Conservation (phyloP, 2,888 invertebrate species). For the Lithophane leautieri region DNA sequence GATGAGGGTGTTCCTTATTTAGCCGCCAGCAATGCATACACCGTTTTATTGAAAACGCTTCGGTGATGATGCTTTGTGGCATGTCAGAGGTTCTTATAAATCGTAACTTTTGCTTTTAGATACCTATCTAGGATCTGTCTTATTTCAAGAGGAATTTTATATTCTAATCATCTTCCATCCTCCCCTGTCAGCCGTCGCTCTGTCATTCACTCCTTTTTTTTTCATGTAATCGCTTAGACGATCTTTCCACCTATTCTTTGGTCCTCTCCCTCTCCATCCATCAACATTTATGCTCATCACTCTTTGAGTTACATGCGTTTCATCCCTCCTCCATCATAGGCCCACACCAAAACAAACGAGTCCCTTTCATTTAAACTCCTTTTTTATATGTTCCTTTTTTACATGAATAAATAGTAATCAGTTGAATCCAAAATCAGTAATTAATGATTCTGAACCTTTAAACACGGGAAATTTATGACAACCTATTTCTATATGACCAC, state of each 20-base stretch:
- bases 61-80: neutral
- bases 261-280: too few species aligned
- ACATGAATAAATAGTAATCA: neutral
- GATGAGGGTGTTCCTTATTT: neutral
- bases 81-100: neutral
- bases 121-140: neutral
- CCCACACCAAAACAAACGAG: neutral
- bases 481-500: neutral
- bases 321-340: neutral
- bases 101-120: neutral
- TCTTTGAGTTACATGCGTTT: neutral
- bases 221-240: neutral
- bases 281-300: neutral
- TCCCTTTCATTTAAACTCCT: neutral
- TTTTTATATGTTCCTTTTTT: neutral
- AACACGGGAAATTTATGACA: conserved; percentile 8
- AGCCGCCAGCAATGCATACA: neutral
- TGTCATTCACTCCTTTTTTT: too few species aligned
- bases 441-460: neutral
- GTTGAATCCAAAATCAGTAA: neutral
- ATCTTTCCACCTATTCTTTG: neutral
- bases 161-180: neutral
- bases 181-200: too few species aligned
- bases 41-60: neutral
- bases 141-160: neutral